Percentiles rank a stretch among this genome's conserved stretches.
Evolutionary conservation across 2,113 vertebrate genomes (phyloP).

Genomic region (Phyllopteryx taeniolatus): DNA sequence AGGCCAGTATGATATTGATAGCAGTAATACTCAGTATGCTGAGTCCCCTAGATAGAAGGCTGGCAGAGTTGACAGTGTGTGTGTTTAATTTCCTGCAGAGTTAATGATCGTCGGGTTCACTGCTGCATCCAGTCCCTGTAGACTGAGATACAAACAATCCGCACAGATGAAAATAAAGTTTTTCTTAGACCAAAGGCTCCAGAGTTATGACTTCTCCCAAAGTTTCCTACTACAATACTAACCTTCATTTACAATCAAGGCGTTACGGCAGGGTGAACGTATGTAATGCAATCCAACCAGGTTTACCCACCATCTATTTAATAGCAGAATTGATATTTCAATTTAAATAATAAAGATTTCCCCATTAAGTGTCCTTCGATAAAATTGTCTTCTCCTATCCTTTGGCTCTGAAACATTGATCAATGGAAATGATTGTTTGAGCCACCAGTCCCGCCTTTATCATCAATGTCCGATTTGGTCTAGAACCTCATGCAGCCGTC

Average conservation of each 20-base stretch:
- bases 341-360: constrained; percentile 27
- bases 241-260: not conserved
- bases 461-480: constrained; percentile 65
- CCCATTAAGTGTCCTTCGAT: constrained; percentile 43
- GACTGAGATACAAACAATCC: constrained; percentile 5
- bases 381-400: constrained; percentile 32
- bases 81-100: constrained; percentile 10
- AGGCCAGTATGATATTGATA: constrained; percentile 10
- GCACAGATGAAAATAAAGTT: not conserved
- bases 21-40: constrained; percentile 7
- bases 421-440: constrained; percentile 47
- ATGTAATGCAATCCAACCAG: not conserved
- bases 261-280: not conserved
- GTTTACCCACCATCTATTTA: constrained; percentile 3
- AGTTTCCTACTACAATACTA: not conserved
- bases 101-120: constrained; percentile 18
- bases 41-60: not conserved
- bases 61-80: constrained; percentile 1
- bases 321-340: constrained; percentile 20
- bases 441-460: constrained; percentile 48
- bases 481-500: constrained; percentile 6
- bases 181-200: not conserved
- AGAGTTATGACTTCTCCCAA: not conserved
- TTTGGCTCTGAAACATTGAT: constrained; percentile 37
- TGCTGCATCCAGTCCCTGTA: constrained; percentile 17